phyloP scores from a whole-genome alignment of 2,113 vertebrate genomes.

The Diglossa brunneiventris region DNA sequence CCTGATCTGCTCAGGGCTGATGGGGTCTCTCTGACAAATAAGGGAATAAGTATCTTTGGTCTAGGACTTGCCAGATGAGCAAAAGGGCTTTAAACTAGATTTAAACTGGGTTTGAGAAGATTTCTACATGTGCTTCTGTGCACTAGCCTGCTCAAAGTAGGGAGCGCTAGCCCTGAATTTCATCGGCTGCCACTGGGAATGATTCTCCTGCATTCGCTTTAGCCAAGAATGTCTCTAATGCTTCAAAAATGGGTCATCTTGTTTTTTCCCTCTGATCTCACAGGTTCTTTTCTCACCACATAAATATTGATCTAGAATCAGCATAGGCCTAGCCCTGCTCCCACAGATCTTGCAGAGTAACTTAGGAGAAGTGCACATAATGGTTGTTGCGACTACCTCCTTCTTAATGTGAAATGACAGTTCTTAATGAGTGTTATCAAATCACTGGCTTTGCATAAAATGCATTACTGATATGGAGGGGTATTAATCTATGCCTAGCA shows the following conservation, averaged over 20 bases:
- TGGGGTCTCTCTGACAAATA: neutral
- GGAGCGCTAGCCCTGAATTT: neutral
- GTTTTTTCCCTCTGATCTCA: neutral
- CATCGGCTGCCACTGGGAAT: fast-evolving
- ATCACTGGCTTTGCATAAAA: neutral
- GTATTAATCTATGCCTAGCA: neutral
- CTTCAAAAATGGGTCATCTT: neutral
- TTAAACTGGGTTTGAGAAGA: neutral
- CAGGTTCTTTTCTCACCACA: neutral
- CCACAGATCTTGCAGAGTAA: neutral
- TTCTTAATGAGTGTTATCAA: neutral
- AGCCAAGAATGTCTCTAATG: neutral
- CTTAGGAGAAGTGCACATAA: neutral
- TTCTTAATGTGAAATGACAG: neutral
- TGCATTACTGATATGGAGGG: neutral
- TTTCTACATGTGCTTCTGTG: neutral
- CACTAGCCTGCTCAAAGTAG: neutral
- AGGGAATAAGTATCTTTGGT: neutral
- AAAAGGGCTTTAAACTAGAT: neutral
- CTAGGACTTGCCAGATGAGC: neutral
- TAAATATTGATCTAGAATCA: neutral
- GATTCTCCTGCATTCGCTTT: neutral
- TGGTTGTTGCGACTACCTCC: neutral
- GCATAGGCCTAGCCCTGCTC: neutral
- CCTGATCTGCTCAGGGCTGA: neutral